Conservation (phyloP, 2,797 vertebrate species). For the Sciaenops ocellatus region DNA sequence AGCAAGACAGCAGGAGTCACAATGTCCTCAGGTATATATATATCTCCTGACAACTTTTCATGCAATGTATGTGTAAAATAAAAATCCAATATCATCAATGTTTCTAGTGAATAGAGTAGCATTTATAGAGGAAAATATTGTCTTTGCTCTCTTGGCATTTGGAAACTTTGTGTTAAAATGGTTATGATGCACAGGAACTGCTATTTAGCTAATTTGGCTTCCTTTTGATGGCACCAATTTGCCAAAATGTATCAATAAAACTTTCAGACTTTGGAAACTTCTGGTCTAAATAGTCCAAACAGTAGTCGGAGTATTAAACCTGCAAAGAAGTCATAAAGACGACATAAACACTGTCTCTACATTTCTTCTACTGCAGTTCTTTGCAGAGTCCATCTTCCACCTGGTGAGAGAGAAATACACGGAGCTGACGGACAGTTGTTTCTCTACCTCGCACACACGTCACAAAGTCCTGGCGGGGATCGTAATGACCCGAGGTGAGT, state of each 20-base stretch:
- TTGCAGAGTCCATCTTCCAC: conserved; percentile 90
- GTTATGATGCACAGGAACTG: neutral
- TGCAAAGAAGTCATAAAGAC: too few relatives aligned
- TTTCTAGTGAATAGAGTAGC: too few relatives aligned
- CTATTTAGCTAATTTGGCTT: too few relatives aligned
- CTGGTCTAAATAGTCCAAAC: too few relatives aligned
- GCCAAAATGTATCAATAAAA: too few relatives aligned
- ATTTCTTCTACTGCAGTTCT: conserved; percentile 83
- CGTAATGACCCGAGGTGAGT: conserved; percentile 94
- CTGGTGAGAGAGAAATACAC: conserved; percentile 91
- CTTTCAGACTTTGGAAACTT: too few relatives aligned
- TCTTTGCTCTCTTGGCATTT: neutral
- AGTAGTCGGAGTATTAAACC: too few relatives aligned
- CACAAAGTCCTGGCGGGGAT: conserved; percentile 92
- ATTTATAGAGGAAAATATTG: neutral
- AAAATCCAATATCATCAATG: neutral
- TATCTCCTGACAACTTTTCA: neutral
- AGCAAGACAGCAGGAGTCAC: conserved; percentile 4
- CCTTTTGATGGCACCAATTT: too few relatives aligned
- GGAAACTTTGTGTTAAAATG: neutral
- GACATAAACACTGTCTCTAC: neutral
- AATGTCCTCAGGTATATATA: conserved; percentile 21
- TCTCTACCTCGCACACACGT: conserved; percentile 77
- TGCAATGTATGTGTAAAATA: too few relatives aligned
- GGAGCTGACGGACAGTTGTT: conserved; percentile 84